These are phyloP conservation scores for Paramuricea clavata DNA, from an alignment of 92 coral and sea anemone species.

Conservation along the genomic window DNA sequence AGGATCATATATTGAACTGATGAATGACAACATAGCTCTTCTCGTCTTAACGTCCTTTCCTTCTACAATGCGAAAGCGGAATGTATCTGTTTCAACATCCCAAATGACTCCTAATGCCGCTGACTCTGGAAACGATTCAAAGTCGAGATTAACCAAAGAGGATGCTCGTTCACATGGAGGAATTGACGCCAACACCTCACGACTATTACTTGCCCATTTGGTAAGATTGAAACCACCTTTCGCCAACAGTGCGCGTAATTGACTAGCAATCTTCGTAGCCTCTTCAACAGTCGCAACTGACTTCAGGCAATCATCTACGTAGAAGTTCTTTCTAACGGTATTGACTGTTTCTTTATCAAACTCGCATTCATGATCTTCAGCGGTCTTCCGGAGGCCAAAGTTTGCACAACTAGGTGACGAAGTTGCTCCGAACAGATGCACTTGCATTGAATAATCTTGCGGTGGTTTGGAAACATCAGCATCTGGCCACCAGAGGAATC, in stretches of 20 bases:
- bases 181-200: too few species aligned
- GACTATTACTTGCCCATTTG: too few species aligned
- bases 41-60: constrained; percentile 14
- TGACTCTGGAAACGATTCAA: constrained; percentile 16
- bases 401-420: constrained; percentile 55
- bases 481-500: constrained; percentile 53
- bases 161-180: too few species aligned
- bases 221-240: too few species aligned
- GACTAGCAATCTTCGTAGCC: too few species aligned
- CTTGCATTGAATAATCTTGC: constrained; percentile 51
- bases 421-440: constrained; percentile 55
- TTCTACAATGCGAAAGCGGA: constrained; percentile 3
- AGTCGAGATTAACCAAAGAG: constrained; percentile 30
- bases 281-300: too few species aligned
- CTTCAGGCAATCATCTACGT: too few species aligned
- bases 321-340: too few species aligned
- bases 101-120: constrained; percentile 22
- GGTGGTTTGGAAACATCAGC: constrained; percentile 20
- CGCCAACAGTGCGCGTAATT: too few species aligned
- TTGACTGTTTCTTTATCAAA: constrained; percentile 40
- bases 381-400: constrained; percentile 47
- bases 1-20: constrained; percentile 22
- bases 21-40: constrained; percentile 27
- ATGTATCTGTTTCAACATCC: constrained; percentile 15
- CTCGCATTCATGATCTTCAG: constrained; percentile 34